Conservation (phyloP, 2,797 vertebrate species). For the Distichodus sexfasciatus region DNA sequence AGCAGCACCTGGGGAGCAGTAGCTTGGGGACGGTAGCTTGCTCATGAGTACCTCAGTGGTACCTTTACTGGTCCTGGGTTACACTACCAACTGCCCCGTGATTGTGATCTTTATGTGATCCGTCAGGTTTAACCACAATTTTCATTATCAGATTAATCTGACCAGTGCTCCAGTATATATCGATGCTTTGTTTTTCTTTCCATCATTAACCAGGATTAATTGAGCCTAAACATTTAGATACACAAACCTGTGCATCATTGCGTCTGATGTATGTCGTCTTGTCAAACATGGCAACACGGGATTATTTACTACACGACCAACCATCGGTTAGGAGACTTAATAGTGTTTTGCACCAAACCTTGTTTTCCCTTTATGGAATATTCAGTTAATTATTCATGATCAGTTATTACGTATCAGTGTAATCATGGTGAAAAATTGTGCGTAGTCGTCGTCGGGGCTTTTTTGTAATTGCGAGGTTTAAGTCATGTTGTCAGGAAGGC, state of each 20-base stretch:
- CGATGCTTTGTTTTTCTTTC: not conserved
- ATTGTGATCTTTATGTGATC: too few species aligned
- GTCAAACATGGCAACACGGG: not conserved
- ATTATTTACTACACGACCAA: not conserved
- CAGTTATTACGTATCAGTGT: constrained; percentile 10
- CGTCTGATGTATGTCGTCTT: not conserved
- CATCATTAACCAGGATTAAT: not conserved
- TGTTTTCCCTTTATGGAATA: constrained; percentile 17
- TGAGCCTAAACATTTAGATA: not conserved
- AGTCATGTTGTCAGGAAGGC: constrained; percentile 3
- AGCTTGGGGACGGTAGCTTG: too few species aligned
- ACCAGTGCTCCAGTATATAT: not conserved
- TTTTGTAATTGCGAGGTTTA: constrained; percentile 14
- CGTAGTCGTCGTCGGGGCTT: not conserved
- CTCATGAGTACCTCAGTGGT: too few species aligned
- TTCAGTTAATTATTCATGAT: constrained; percentile 23
- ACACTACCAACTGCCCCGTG: too few species aligned
- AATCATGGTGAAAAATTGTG: not conserved
- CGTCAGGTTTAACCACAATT: not conserved
- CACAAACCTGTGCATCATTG: not conserved
- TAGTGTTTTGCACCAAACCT: not conserved
- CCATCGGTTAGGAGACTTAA: not conserved
- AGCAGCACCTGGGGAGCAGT: too few species aligned
- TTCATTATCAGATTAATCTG: not conserved
- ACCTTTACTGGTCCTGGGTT: too few species aligned